Evolutionary conservation across 2,888 invertebrate genomes (phyloP), one percentile per base, ranked within the genome.

Genomic region (Eupithecia dodoneata): DNA sequence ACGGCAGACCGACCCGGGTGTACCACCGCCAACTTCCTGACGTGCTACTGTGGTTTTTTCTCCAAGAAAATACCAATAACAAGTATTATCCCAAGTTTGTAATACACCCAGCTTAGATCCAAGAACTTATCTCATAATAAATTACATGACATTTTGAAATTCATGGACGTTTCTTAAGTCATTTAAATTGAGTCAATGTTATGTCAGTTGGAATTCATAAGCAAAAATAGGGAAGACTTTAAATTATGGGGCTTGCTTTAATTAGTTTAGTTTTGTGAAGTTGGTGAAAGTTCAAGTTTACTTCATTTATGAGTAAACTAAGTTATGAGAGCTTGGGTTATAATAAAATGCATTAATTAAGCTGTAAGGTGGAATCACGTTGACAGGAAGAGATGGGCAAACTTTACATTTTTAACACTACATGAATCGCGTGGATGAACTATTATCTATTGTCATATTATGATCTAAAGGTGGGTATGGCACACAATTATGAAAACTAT

Each of bases 171-270:
- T 45, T 69, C 44, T 18, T 44, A 44, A 67, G 42, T 67, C 42
- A 67, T 69, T 69, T 15, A 69, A 69, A 69, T 69, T 42, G 45
- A 69, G 42, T 69, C 10, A 63, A 63, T 69, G 45, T 69, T 44
- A 69, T 69, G 67, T 44, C 45, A 44, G 4, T 69, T 52, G 10
- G 5, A 67, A 66, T 66, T 69, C 44, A 69, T 44, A 44, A 42
- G 52, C 69, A 59, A 74, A 74, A 63, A 47, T 71, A 71, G 49
- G 42, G 13, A 47, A 47, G 45, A 76, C 47, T 72, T 69, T 69
- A 44, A 69, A 69, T 69, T 69, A 69, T 45, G 45, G 44, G 5
- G 18, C 67, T 15, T 13, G 42, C 7, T 69, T 69, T 69, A 69
- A 69, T 69, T 69, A 69, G 67, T 69, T 69, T 69, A 69, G 67